Conservation (phyloP, 2,888 invertebrate genomes). For the Cylindroiulus punctatus region DNA sequence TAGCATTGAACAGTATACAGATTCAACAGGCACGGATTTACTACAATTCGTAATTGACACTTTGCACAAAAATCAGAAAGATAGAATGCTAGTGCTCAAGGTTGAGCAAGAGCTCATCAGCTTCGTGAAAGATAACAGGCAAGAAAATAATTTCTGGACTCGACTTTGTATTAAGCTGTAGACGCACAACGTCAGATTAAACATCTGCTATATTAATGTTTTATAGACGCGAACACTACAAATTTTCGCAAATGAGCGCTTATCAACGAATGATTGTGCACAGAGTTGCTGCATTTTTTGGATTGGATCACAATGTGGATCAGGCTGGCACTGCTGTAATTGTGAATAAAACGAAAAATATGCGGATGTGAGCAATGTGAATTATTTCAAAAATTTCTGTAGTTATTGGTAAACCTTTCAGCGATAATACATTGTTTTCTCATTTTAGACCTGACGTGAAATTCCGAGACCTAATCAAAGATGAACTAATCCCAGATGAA, state of each 20-base stretch:
- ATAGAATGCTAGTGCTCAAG: constrained; percentile 83
- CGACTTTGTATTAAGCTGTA: background rate
- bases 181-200: background rate
- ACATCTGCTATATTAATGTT: constrained; percentile 2
- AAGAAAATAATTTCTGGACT: constrained; percentile 63
- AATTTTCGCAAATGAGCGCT: constrained; percentile 92
- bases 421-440: constrained; percentile 3
- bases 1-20: constrained; percentile 76
- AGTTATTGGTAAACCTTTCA: background rate
- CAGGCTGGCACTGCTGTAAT: constrained; percentile 78
- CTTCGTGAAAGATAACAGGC: constrained; percentile 85
- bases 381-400: background rate
- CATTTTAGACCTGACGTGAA: constrained; percentile 72
- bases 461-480: constrained; percentile 77
- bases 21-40: constrained; percentile 82
- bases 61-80: constrained; percentile 88
- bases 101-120: constrained; percentile 88
- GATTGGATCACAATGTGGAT: constrained; percentile 93
- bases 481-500: constrained; percentile 74
- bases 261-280: constrained; percentile 97
- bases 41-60: constrained; percentile 90
- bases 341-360: constrained; percentile 78
- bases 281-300: constrained; percentile 91
- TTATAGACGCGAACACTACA: constrained; percentile 73
- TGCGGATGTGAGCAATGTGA: constrained; percentile 69